These are phyloP conservation scores for Chrysogorgia sp. DNA, from an alignment of 92 coral and sea anemone species.

Conservation along the genomic window DNA sequence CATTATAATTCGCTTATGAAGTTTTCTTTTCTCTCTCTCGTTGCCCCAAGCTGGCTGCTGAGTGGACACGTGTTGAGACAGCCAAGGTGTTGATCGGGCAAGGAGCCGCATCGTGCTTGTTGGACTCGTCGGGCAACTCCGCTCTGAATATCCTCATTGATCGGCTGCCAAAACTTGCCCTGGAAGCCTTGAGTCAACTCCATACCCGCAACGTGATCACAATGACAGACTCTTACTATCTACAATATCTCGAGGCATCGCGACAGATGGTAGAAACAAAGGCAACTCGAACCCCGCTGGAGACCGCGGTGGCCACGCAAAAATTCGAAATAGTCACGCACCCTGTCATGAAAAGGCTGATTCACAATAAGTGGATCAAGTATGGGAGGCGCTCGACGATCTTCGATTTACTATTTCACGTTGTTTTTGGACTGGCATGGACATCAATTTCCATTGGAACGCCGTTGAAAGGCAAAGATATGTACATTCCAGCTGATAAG, in stretches of 20 bases:
- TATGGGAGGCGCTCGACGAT: slow-evolving; percentile 28
- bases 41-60: slow-evolving; percentile 41
- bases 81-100: slow-evolving; percentile 28
- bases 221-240: slow-evolving; percentile 10
- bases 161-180: slow-evolving; percentile 34
- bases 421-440: slow-evolving; percentile 26
- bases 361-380: slow-evolving; percentile 30
- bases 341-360: slow-evolving; percentile 39
- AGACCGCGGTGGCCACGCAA: slow-evolving; percentile 22
- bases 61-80: slow-evolving; percentile 19
- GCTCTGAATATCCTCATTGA: slow-evolving; percentile 34
- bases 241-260: slow-evolving; percentile 43
- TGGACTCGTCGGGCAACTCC: slow-evolving; percentile 38
- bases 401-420: slow-evolving; percentile 23
- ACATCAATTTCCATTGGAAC: slow-evolving; percentile 29
- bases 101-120: slow-evolving; percentile 38
- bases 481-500: slow-evolving; percentile 15
- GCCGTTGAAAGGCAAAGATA: slow-evolving; percentile 18
- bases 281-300: slow-evolving; percentile 15
- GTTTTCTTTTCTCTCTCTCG: too few species aligned
- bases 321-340: slow-evolving; percentile 39
- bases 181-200: slow-evolving; percentile 26
- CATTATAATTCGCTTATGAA: too few species aligned
- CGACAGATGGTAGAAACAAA: slow-evolving; percentile 20
- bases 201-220: slow-evolving; percentile 23